phyloP scores from a whole-genome alignment of 1,140 invertebrate species.

The Bombus terrestris region DNA sequence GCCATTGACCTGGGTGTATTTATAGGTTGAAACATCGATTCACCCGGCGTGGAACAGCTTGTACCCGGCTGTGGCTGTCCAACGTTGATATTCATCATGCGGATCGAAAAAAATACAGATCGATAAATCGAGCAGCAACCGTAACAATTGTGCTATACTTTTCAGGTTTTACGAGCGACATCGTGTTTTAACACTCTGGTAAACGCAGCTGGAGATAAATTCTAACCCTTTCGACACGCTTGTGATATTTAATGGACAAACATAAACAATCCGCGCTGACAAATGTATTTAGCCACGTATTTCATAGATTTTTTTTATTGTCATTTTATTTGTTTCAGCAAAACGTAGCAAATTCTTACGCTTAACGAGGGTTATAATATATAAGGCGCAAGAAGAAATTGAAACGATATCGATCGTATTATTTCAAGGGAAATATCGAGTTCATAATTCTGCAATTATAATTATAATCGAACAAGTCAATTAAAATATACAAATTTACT shows the following conservation, averaged over 20 bases:
- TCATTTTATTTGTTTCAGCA: neutral
- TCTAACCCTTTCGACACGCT: neutral
- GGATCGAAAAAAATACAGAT: neutral
- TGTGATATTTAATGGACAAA: neutral
- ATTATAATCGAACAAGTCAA: too few species aligned
- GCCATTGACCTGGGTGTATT: slow-evolving; percentile 45
- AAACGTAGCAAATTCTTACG: too few species aligned
- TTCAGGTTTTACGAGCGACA: neutral
- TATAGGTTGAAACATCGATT: slow-evolving; percentile 47
- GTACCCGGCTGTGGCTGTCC: neutral
- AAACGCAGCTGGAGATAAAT: neutral
- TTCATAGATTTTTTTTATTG: neutral
- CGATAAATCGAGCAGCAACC: neutral
- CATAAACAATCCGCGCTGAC: neutral
- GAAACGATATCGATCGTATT: too few species aligned
- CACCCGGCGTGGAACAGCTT: neutral
- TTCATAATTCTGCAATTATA: too few species aligned
- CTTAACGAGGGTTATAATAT: too few species aligned
- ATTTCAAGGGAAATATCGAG: too few species aligned
- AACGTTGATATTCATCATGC: neutral
- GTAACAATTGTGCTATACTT: neutral
- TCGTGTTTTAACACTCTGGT: neutral
- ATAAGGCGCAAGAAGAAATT: too few species aligned
- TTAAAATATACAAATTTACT: too few species aligned
- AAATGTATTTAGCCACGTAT: neutral